Percentiles rank a stretch among this genome's conserved stretches.
These are phyloP conservation scores for Porphyrio hochstetteri DNA, from an alignment of 2,113 vertebrate genomes.

Conservation along the genomic window DNA sequence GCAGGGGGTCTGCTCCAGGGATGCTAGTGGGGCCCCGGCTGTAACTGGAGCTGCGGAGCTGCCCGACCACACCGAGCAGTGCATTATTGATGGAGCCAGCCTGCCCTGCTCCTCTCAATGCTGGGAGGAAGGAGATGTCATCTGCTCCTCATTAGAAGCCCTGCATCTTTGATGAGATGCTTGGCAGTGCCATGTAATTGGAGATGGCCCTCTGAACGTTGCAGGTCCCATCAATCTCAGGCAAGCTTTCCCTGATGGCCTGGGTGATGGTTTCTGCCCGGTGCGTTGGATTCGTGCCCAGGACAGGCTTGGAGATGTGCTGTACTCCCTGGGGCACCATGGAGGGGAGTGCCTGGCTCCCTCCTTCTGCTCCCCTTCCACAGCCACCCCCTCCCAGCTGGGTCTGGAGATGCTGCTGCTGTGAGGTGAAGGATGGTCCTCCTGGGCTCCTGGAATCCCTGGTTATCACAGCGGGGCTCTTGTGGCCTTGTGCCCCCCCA, in stretches of 20 bases:
- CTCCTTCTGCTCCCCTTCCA: neutral
- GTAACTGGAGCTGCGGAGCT: constrained; percentile 34
- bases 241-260: constrained; percentile 3
- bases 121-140: constrained; percentile 27
- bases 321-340: rapidly evolving
- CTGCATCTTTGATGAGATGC: constrained; percentile 67
- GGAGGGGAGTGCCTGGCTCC: neutral
- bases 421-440: neutral
- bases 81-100: constrained; percentile 65
- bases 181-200: constrained; percentile 13
- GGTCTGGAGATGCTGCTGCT: neutral
- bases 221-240: constrained; percentile 61
- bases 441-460: neutral
- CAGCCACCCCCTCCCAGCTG: too few relatives aligned
- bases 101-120: neutral
- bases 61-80: neutral
- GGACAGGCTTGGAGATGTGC: neutral
- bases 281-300: neutral
- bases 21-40: neutral
- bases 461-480: rapidly evolving
- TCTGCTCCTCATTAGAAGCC: constrained; percentile 56
- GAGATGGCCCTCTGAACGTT: constrained; percentile 31
- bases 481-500: rapidly evolving
- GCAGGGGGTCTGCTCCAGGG: rapidly evolving
- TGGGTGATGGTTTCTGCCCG: neutral